These are phyloP conservation scores for Columba janthina DNA, from an alignment of 2,113 vertebrate species.

Conservation along the genomic window DNA sequence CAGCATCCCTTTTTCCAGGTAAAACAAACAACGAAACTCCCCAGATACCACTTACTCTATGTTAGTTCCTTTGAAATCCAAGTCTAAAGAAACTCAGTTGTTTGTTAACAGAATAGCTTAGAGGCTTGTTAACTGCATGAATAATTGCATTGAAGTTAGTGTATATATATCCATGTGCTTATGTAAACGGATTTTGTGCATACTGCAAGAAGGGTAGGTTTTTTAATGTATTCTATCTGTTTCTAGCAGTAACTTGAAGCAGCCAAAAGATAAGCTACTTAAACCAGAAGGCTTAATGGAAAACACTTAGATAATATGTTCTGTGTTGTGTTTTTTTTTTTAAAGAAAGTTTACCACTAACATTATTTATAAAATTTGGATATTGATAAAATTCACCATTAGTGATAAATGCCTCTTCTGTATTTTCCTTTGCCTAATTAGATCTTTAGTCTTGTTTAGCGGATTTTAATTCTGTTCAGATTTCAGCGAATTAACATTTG, in stretches of 20 bases:
- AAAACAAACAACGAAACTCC: constrained; percentile 7
- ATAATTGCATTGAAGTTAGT: neutral
- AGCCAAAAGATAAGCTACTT: neutral
- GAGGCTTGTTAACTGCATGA: neutral
- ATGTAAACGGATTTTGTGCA: neutral
- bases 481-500: neutral
- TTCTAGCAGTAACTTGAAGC: neutral
- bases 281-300: neutral
- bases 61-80: neutral
- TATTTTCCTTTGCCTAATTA: neutral
- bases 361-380: neutral
- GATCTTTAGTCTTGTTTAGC: neutral
- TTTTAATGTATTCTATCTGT: neutral
- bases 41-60: neutral
- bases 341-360: neutral
- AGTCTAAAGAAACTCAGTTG: neutral
- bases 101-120: neutral
- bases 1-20: constrained; percentile 97
- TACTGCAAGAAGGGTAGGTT: neutral
- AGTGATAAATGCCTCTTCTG: neutral
- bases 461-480: neutral
- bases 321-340: neutral
- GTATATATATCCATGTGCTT: neutral
- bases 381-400: neutral
- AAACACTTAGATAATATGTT: neutral